Percentiles rank a stretch among this genome's conserved stretches.
phyloP scores from a whole-genome alignment of 1,140 invertebrate species.

The Bombus vancouverensis region DNA sequence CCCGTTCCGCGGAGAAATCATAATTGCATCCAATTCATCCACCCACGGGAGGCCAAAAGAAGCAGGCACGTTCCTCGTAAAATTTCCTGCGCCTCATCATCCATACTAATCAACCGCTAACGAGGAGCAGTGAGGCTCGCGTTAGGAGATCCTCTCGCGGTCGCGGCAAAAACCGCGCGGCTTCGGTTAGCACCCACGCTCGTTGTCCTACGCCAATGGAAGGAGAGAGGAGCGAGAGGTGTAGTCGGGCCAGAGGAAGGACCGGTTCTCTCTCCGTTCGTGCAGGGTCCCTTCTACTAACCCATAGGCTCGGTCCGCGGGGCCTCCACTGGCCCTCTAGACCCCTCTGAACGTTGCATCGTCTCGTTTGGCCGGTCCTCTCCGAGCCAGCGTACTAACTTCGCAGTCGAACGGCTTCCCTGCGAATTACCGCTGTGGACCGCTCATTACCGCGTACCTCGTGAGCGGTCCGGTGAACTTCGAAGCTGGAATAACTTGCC shows the following conservation, averaged over 20 bases:
- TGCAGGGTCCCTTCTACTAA: conserved; percentile 58
- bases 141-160: conserved; percentile 15
- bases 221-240: conserved; percentile 47
- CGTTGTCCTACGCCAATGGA: conserved; percentile 63
- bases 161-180: conserved; percentile 21
- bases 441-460: conserved; percentile 55
- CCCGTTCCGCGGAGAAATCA: not conserved
- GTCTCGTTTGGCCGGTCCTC: conserved; percentile 49
- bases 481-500: conserved; percentile 1
- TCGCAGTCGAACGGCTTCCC: conserved; percentile 36
- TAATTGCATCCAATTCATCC: conserved; percentile 26
- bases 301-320: conserved; percentile 46
- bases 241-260: conserved; percentile 53
- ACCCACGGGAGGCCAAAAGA: not conserved
- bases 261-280: conserved; percentile 69
- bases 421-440: conserved; percentile 51
- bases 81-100: not conserved
- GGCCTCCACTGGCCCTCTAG: conserved; percentile 42
- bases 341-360: conserved; percentile 36
- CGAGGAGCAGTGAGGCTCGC: conserved; percentile 7
- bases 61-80: not conserved
- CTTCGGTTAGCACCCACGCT: conserved; percentile 63
- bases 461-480: conserved; percentile 12
- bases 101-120: conserved; percentile 42
- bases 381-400: conserved; percentile 39